phyloP scores from a whole-genome alignment of 2,797 vertebrate species.

The Sebastes melanostomus region DNA sequence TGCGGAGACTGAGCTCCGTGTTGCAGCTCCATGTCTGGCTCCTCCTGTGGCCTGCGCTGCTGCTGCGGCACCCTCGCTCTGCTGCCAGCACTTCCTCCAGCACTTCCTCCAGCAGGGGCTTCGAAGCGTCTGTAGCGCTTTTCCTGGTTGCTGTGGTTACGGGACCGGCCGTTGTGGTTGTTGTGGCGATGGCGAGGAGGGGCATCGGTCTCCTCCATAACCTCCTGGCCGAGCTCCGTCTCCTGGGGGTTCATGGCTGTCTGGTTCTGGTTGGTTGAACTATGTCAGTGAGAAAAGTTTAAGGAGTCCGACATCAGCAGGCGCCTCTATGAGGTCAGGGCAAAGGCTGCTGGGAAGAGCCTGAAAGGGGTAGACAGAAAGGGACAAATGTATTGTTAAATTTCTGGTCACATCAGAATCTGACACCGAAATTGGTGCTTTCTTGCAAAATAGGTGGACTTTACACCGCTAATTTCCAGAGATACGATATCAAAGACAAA shows the following conservation, averaged over 20 bases:
- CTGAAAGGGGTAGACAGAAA: not conserved
- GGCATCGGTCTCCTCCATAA: conserved; percentile 79
- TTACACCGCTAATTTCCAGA: not conserved
- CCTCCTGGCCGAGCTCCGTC: conserved; percentile 82
- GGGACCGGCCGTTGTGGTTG: conserved; percentile 61
- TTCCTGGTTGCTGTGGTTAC: conserved; percentile 62
- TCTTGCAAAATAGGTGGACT: not conserved
- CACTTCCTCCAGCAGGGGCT: conserved; percentile 26
- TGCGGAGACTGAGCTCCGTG: conserved; percentile 57
- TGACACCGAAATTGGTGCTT: not conserved
- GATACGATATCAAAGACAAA: not conserved
- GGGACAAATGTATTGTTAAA: not conserved
- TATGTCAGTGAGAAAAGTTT: conserved; percentile 5
- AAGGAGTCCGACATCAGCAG: conserved; percentile 78
- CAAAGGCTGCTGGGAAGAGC: conserved; percentile 6
- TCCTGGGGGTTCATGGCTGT: conserved; percentile 89
- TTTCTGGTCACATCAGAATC: not conserved
- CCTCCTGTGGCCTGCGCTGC: conserved; percentile 57
- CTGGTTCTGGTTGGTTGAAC: conserved; percentile 65
- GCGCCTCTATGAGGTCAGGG: conserved; percentile 40
- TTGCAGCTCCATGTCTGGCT: conserved; percentile 52
- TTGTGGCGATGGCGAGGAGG: conserved; percentile 58
- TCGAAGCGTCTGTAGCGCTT: conserved; percentile 72
- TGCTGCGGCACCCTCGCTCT: conserved; percentile 26
- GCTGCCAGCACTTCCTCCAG: not conserved